Conservation (phyloP, 2,797 vertebrate genomes). For the Tiaroga cobitis region DNA sequence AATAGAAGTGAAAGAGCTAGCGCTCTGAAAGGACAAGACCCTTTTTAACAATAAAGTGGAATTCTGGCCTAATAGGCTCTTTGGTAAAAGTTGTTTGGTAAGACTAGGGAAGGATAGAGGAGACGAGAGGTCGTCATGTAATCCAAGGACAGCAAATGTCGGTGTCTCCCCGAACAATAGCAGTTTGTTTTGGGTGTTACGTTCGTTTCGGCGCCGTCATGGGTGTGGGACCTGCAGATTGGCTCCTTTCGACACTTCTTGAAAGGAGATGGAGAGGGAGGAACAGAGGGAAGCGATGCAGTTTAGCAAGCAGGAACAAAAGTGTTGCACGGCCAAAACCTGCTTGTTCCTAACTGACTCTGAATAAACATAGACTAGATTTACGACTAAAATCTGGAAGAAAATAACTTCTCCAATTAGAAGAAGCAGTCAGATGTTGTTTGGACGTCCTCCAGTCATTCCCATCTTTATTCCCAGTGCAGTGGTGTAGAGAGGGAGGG, state of each 20-base stretch:
- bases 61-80: slow-evolving; percentile 88
- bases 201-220: slow-evolving; percentile 75
- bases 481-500: not conserved
- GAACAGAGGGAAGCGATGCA: slow-evolving; percentile 10
- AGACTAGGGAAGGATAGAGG: slow-evolving; percentile 83
- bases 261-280: slow-evolving; percentile 29
- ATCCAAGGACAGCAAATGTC: slow-evolving; percentile 89
- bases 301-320: slow-evolving; percentile 62
- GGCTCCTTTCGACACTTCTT: slow-evolving; percentile 75
- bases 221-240: slow-evolving; percentile 77
- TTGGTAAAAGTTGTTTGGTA: slow-evolving; percentile 86
- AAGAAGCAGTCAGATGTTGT: slow-evolving; percentile 59
- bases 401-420: slow-evolving; percentile 61
- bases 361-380: slow-evolving; percentile 68
- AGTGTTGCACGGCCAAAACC: slow-evolving; percentile 55
- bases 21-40: slow-evolving; percentile 91
- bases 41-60: slow-evolving; percentile 93
- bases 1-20: slow-evolving; percentile 76
- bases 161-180: slow-evolving; percentile 82
- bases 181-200: slow-evolving; percentile 80
- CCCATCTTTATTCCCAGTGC: slow-evolving; percentile 63
- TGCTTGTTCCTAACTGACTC: slow-evolving; percentile 60
- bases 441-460: slow-evolving; percentile 68
- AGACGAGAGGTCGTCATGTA: slow-evolving; percentile 87
- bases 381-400: slow-evolving; percentile 58